Conservation (phyloP, 2,113 vertebrate genomes). For the Mastomys coucha region DNA sequence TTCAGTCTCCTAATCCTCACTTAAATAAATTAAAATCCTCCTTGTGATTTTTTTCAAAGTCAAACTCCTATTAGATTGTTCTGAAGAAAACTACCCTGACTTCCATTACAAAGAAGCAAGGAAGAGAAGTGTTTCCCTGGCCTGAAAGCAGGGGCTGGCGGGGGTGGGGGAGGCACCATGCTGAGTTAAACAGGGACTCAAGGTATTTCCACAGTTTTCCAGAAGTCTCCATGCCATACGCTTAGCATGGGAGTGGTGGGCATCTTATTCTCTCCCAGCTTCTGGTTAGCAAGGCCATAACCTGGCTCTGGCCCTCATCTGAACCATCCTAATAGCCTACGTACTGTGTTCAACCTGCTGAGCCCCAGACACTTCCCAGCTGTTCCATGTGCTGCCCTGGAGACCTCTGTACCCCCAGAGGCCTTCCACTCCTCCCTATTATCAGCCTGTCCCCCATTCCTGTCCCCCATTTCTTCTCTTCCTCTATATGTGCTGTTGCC, state of each 20-base stretch:
- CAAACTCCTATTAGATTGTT: not conserved
- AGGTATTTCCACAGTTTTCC: not conserved
- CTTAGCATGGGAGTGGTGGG: not conserved
- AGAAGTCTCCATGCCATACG: not conserved
- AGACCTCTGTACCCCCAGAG: not conserved
- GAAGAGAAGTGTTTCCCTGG: not conserved
- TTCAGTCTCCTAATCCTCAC: not conserved
- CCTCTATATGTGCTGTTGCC: not conserved
- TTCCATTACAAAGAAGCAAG: slow-evolving; percentile 22
- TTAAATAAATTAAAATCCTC: slow-evolving; percentile 13
- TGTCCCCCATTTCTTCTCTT: not conserved
- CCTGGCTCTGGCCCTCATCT: not conserved
- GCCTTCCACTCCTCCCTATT: not conserved
- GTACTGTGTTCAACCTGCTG: not conserved
- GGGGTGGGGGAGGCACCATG: not conserved
- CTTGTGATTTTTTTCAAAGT: not conserved
- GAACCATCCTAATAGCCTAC: not conserved
- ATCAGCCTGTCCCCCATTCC: not conserved
- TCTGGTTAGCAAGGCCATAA: not conserved
- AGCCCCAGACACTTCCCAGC: not conserved
- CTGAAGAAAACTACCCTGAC: not conserved
- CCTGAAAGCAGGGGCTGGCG: not conserved
- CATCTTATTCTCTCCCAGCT: not conserved
- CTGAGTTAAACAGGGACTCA: slow-evolving; percentile 37
- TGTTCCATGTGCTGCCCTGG: fast-evolving